Evolutionary conservation across 92 coral and sea anemone species (phyloP).

Genomic region (Zoanthus gigantus): DNA sequence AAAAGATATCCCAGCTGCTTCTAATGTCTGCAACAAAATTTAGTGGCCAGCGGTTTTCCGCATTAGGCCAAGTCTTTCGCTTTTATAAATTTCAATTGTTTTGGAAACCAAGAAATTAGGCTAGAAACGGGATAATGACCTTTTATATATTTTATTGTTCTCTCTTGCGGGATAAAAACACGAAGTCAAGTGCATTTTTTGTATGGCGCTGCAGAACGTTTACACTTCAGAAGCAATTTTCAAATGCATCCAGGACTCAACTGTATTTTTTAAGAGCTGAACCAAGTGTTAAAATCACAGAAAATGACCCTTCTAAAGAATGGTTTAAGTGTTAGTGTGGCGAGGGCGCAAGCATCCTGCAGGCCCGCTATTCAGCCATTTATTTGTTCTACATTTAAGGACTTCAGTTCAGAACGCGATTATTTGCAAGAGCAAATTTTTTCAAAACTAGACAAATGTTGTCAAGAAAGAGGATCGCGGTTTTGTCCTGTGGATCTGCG

Average conservation of each 20-base stretch:
- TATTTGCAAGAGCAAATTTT: conserved; percentile 77
- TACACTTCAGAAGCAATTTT: too few relatives aligned
- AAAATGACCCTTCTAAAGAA: conserved; percentile 36
- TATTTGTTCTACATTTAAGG: conserved; percentile 95
- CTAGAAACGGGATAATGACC: not conserved
- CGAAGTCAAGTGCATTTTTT: too few relatives aligned
- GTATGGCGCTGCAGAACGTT: too few relatives aligned
- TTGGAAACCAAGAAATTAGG: conserved; percentile 7
- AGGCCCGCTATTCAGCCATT: conserved; percentile 84
- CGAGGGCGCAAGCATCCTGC: conserved; percentile 73
- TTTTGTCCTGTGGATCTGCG: conserved; percentile 91
- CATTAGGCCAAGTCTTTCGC: not conserved
- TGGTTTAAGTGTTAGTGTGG: conserved; percentile 48
- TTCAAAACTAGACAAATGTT: conserved; percentile 78
- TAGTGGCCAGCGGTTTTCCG: not conserved
- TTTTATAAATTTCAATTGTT: not conserved
- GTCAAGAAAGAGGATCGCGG: conserved; percentile 85
- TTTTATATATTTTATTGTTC: not conserved
- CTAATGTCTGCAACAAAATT: too few relatives aligned
- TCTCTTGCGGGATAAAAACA: not conserved
- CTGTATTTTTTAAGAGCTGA: not conserved
- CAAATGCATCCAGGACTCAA: too few relatives aligned
- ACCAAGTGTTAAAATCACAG: not conserved
- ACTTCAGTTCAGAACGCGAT: conserved; percentile 87
- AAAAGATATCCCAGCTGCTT: too few relatives aligned